Conservation (phyloP, 2,113 vertebrate species). For the Saguinus midas region DNA sequence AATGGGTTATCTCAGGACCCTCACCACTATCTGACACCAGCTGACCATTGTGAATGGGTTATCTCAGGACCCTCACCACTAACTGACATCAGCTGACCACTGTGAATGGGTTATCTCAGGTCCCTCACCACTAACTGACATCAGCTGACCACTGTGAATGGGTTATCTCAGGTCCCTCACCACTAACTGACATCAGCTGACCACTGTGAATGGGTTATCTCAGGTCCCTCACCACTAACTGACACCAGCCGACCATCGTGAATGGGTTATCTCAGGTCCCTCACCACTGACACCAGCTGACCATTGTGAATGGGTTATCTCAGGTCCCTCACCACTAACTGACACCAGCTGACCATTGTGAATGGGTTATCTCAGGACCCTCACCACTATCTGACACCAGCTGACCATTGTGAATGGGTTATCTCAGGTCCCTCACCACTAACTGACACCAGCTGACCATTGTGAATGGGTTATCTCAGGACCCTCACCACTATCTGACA, state of each 20-base stretch:
- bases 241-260: background rate
- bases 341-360: background rate
- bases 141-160: no score
- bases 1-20: background rate
- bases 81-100: background rate
- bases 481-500: no score
- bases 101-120: no score
- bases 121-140: no score
- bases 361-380: background rate
- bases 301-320: background rate
- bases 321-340: background rate
- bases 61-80: background rate
- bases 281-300: background rate
- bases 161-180: no score
- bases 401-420: background rate
- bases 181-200: background rate
- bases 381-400: background rate
- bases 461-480: no score
- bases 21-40: background rate
- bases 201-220: no score
- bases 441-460: background rate
- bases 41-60: background rate
- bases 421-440: background rate
- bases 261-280: no score
- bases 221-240: no score